Base-by-base conservation (phyloP, 2,113 vertebrate species). In the Ailurus styani region DNA sequence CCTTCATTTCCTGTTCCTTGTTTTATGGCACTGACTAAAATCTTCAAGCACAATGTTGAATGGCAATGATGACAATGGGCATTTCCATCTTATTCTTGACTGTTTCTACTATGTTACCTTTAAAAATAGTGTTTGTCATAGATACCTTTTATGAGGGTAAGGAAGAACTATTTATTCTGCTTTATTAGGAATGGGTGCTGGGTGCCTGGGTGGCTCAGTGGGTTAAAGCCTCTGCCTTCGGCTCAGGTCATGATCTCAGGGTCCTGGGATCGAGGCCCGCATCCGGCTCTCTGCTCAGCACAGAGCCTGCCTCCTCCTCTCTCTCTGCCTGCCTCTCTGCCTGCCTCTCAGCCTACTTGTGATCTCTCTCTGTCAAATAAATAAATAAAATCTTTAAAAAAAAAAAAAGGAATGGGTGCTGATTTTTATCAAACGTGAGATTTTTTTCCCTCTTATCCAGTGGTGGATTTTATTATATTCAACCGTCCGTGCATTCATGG, bases 1-100 rank as follows among this genome's bases (percentile, higher is more conserved):
- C 15, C 45, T 90, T 95, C 64, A 66, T 68, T 94, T 95, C 68
- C 50, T 73, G 83, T 78, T 87, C n/a, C 64, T 93, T 87, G 54
- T 50, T 66, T 82, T 70, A 78, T 47, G 55, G 14, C 62, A 64
- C 31, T 40, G 25, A 89, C 68, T 86, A 62, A 97, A 82, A 66
- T 82, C 64, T 55, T 52, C 31, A 45, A 45, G 12, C 10, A 37
- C 21, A 54, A 14, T 77, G 42, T 45, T 81, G 81, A 94, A n/a
- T 31, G 20, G 17, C 64, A 81, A 34, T 27, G 6, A 47, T 86
- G 50, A 92, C 29, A 31, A 40, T 82, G n/a, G 64, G 13, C 42
- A 79, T 68, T 95, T 73, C 37, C 77, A 7, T 13, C 66, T 82
- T 94, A 25, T 64, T 90, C 60, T 81, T 91, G 37, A 91, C 27